A percentile compares a stretch with the other conserved stretches of the same genome.
phyloP scores from a whole-genome alignment of 1,140 invertebrate species.

The Tetragnatha versicolor region DNA sequence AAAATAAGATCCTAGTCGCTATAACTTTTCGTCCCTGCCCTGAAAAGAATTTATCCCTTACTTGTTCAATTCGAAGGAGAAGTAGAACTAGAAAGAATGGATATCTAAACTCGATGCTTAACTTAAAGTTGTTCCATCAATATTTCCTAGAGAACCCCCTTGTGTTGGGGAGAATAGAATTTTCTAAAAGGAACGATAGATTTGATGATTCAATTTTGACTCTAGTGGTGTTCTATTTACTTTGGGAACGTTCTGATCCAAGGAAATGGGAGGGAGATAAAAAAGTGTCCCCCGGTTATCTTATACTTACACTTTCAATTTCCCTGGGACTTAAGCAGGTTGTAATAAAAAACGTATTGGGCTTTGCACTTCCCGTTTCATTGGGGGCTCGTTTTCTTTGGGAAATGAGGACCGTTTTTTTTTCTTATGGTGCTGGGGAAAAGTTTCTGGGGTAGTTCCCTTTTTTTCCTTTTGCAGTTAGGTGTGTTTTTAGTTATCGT shows the following conservation, averaged over 20 bases:
- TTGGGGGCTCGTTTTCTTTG: not conserved
- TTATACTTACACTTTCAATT: not conserved
- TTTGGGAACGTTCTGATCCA: not conserved
- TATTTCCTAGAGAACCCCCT: not conserved
- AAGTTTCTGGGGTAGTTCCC: no score
- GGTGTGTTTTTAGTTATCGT: no score
- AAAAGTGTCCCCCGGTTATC: not conserved
- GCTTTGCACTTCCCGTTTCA: not conserved
- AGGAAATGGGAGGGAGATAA: not conserved
- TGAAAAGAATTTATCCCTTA: not conserved
- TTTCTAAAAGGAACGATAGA: not conserved
- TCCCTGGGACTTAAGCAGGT: not conserved
- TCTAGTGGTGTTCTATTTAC: not conserved
- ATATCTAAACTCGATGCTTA: not conserved
- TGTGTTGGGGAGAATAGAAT: not conserved
- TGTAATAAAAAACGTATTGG: not conserved
- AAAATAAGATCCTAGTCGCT: no score
- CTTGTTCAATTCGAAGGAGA: not conserved
- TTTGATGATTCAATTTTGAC: slow-evolving; percentile 5
- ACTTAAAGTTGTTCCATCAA: slow-evolving; percentile 10
- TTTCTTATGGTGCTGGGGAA: no score
- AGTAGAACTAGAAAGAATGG: not conserved
- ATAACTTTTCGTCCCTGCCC: no score
- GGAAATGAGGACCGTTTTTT: not conserved
- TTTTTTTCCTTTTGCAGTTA: no score